These are phyloP conservation scores for Trileptium ribeirensis DNA, from an alignment of 2,888 invertebrate species.

Conservation along the genomic window DNA sequence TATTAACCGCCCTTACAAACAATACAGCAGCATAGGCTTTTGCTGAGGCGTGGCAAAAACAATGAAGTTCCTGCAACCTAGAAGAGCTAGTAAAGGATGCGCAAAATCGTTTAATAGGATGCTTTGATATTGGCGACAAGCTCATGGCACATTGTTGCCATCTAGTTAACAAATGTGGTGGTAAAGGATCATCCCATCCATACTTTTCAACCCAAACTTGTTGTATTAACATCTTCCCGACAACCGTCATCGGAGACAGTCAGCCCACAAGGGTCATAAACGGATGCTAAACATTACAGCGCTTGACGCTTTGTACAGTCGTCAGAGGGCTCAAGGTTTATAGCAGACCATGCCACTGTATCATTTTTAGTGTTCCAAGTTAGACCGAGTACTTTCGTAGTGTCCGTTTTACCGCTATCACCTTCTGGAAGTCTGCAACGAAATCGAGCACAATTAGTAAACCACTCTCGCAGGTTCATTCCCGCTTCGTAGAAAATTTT, in stretches of 20 bases:
- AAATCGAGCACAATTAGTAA: not conserved
- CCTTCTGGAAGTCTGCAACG: not conserved
- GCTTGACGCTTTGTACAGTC: too few relatives aligned
- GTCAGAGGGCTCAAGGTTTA: too few relatives aligned
- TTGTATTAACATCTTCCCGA: not conserved
- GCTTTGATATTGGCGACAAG: not conserved
- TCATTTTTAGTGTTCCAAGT: constrained; percentile 15
- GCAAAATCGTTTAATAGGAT: not conserved
- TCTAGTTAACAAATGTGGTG: not conserved
- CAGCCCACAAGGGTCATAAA: too few relatives aligned
- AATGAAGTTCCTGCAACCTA: not conserved
- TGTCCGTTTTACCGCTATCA: not conserved
- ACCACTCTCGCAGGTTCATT: constrained; percentile 25
- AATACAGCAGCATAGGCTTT: constrained; percentile 36
- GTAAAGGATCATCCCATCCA: not conserved
- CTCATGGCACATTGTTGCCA: not conserved
- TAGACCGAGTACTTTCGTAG: constrained; percentile 17
- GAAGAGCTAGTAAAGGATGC: not conserved
- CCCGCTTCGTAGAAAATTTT: constrained; percentile 18
- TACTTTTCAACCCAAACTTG: not conserved
- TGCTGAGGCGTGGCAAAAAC: constrained; percentile 39
- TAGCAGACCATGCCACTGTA: too few relatives aligned
- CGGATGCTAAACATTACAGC: too few relatives aligned
- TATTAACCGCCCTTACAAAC: constrained; percentile 26
- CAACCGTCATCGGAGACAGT: too few relatives aligned